Evolutionary conservation across 2,797 vertebrate species (phyloP).

Genomic region (Neosilurus hyrtlii): DNA sequence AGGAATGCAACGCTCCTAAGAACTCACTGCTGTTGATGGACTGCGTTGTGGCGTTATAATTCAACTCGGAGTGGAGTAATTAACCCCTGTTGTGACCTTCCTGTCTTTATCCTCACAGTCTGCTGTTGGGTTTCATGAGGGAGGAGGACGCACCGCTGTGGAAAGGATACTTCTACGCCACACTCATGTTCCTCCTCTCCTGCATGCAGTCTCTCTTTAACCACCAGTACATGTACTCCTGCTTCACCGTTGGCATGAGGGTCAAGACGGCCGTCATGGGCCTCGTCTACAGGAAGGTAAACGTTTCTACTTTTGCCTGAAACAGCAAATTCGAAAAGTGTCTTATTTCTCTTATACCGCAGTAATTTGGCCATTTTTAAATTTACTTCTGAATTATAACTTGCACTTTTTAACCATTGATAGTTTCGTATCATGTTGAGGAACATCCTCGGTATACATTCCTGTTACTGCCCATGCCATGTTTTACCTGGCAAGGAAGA

Average conservation of each 20-base stretch:
- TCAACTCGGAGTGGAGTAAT: constrained; percentile 19
- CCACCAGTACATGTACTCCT: constrained; percentile 87
- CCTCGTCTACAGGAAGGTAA: constrained; percentile 89
- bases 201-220: constrained; percentile 90
- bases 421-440: background rate
- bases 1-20: background rate
- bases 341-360: background rate
- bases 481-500: no score
- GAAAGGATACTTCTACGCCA: constrained; percentile 87
- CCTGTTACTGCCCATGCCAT: no score
- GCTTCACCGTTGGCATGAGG: constrained; percentile 87
- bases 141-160: constrained; percentile 77
- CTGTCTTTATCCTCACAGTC: constrained; percentile 65
- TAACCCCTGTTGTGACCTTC: background rate
- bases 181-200: constrained; percentile 83
- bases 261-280: constrained; percentile 88
- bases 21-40: constrained; percentile 18
- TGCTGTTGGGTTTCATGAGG: constrained; percentile 85
- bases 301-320: background rate
- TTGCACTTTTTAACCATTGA: background rate
- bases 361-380: background rate
- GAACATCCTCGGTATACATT: background rate
- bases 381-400: background rate
- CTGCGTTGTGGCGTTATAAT: constrained; percentile 11
- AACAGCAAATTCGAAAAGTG: background rate